phyloP scores from a whole-genome alignment of 2,888 invertebrate species.

The Mystacides longicornis region DNA sequence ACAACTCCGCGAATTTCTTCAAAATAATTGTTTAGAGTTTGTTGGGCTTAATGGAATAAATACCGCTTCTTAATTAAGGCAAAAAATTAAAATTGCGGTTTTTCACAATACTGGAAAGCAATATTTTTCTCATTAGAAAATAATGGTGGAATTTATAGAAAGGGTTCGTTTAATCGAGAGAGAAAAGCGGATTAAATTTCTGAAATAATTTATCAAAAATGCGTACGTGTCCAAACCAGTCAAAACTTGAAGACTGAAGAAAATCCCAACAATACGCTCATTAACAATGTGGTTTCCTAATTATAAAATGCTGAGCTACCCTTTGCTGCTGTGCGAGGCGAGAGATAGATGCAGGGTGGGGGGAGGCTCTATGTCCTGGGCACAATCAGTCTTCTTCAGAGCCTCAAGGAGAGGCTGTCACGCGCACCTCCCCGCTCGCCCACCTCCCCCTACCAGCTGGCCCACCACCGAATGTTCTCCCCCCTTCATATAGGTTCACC shows the following conservation, averaged over 20 bases:
- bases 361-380: conserved; percentile 19
- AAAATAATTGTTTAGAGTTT: too few relatives aligned
- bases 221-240: conserved; percentile 1
- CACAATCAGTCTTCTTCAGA: conserved; percentile 27
- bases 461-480: conserved; percentile 8
- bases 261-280: conserved; percentile 4
- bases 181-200: background rate
- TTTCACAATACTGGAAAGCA: background rate
- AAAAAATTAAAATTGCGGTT: background rate
- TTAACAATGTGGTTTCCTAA: conserved; percentile 8
- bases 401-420: conserved; percentile 24
- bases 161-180: background rate
- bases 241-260: conserved; percentile 1
- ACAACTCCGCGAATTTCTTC: too few relatives aligned
- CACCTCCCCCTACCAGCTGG: conserved; percentile 8
- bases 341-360: conserved; percentile 5
- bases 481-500: conserved; percentile 16
- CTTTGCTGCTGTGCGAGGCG: background rate
- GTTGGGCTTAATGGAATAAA: too few relatives aligned
- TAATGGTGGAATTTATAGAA: background rate
- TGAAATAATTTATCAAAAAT: background rate
- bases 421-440: conserved; percentile 13
- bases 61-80: background rate
- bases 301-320: conserved; percentile 5
- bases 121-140: conserved; percentile 1